Conservation (phyloP, 35 echinoderm and acorn worm genomes). For the Heliocidaris tuberculata region DNA sequence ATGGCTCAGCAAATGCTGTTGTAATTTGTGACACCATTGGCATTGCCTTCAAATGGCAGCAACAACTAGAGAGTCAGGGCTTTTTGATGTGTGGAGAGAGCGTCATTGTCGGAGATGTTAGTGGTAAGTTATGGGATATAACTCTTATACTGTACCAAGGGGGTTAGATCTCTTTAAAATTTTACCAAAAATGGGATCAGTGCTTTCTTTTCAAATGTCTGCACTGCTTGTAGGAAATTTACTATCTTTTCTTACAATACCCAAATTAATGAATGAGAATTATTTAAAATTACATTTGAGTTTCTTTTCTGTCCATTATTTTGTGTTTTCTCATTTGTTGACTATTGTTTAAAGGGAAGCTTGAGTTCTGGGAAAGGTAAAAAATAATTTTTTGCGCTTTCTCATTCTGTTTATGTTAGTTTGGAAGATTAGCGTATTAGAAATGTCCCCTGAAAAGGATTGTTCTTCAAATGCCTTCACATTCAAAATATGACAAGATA, state of each 20-base stretch:
- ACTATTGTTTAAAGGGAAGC: too few species aligned
- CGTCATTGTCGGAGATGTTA: background rate
- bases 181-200: background rate
- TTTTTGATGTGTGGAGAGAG: background rate
- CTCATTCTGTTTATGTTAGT: too few species aligned
- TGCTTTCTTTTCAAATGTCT: background rate
- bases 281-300: background rate
- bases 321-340: too few species aligned
- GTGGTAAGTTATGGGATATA: background rate
- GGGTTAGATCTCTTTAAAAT: background rate
- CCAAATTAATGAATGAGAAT: background rate
- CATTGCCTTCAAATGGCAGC: conserved; percentile 4
- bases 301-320: too few species aligned
- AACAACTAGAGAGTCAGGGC: conserved; percentile 6
- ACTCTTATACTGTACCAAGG: background rate
- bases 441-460: too few species aligned
- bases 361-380: too few species aligned
- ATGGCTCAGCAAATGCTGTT: background rate
- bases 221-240: background rate
- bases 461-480: too few species aligned
- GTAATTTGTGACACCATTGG: background rate
- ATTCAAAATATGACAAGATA: too few species aligned
- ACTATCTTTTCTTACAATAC: background rate
- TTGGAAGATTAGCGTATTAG: too few species aligned
- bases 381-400: too few species aligned